Base-by-base conservation (phyloP, 1,140 invertebrate genomes). In the Melipona quadrifasciata region DNA sequence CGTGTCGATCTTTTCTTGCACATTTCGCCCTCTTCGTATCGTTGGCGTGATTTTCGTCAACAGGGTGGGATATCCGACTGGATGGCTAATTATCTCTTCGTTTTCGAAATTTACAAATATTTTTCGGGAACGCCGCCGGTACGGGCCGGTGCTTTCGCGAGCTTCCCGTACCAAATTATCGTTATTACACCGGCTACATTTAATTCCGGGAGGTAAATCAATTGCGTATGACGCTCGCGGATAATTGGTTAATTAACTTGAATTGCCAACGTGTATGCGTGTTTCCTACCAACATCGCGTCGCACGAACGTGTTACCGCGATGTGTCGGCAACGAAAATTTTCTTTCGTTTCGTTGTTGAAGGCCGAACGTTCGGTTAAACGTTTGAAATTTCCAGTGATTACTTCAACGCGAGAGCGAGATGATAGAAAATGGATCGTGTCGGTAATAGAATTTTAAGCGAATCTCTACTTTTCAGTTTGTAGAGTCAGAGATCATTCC, bases 231-330 rank as follows among this genome's bases (percentile, higher is more conserved):
- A 78, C 80, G 86, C 65, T 85, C 51, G 31, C 57, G 65, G 82
- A 39, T 87, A 88, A 87, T 88, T 85, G 76, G 65, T 87, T 81
- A 85, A 88, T 88, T 88, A 85, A 85, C 86, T 78, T 51, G 75
- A 78, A 87, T 57, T 82, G n/a, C 24, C 34, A 34, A 39, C 1
- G 21, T 47, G n/a, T 11, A 17, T 19, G 55, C 17, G 19, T 21
- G 64, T 47, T 8, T 0, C 39, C 10, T 0, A 34, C 51, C 47
- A 67, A 16, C 24, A 16, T 24, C 27, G 47, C n/a, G 27, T 55
- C 58, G 70, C 53, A 12, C 53, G 71, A 34, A 53, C 24, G 47
- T 65, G 39, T 39, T 47, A 39, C 24, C 8, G 16, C 3, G 34
- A 53, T 51, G 14, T 51, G 6, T 53, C n/a, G 39, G 24, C 19